These are phyloP conservation scores for Epinephelus fuscoguttatus DNA, from an alignment of 2,113 vertebrate species.

Conservation along the genomic window DNA sequence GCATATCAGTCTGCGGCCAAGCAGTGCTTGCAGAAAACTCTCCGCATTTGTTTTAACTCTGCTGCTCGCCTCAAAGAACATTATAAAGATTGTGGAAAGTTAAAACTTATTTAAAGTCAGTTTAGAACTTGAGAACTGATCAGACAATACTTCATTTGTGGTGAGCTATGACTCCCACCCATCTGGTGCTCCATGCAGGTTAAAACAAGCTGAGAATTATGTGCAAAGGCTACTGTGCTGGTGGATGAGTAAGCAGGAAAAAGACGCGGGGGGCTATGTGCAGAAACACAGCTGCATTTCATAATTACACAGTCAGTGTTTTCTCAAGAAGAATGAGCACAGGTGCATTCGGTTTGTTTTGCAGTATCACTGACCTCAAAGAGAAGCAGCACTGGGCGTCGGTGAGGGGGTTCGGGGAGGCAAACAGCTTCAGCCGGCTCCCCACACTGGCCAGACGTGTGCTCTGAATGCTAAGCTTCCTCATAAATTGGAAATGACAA, in stretches of 20 bases:
- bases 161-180: slow-evolving; percentile 1
- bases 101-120: slow-evolving; percentile 18
- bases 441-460: slow-evolving; percentile 19
- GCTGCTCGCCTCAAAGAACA: slow-evolving; percentile 7
- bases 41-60: slow-evolving; percentile 23
- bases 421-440: slow-evolving; percentile 13
- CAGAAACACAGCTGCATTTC: slow-evolving; percentile 13
- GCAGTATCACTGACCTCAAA: neutral
- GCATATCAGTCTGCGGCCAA: slow-evolving; percentile 35
- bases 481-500: slow-evolving; percentile 76
- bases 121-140: slow-evolving; percentile 1
- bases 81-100: slow-evolving; percentile 1
- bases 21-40: slow-evolving; percentile 7
- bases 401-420: neutral
- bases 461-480: slow-evolving; percentile 60
- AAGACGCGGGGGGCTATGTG: neutral
- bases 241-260: neutral
- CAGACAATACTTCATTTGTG: neutral
- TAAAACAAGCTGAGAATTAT: neutral
- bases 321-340: slow-evolving; percentile 3
- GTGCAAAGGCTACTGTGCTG: neutral
- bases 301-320: slow-evolving; percentile 20
- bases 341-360: slow-evolving; percentile 8
- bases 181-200: neutral
- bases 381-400: neutral